Base-by-base conservation (phyloP, 2,888 invertebrate genomes). In the Drosophila cracens region DNA sequence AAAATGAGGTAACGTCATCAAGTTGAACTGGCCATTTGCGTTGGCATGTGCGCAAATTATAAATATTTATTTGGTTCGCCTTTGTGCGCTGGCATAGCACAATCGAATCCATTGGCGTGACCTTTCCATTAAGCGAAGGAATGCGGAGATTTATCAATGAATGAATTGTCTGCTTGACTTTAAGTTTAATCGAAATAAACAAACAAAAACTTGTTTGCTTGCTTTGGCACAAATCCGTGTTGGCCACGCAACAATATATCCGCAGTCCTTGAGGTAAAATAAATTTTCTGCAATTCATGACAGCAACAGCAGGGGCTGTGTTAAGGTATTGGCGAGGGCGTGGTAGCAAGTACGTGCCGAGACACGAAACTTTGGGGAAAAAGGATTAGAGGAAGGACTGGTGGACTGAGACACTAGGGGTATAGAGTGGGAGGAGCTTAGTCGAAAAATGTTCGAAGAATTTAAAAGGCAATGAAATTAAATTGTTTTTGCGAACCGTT, bases 401-500 rank as follows among this genome's bases (percentile, higher is more conserved):
- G 16, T 7, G 46, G 16, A 2, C 25, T 46, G 25, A 25, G 16
- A 25, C 25, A 16, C 46, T 46, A 25, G 16, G 21, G 21, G 46
- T 16, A 25, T 25, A 21, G 46, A 25, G 8, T 8, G 33, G 58
- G 40, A 51, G 57, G 53, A 25, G 25, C 27, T 25, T 4, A 18
- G 21, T 16, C 31, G 34, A 46, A 53, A 38, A 79, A 72, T 63
- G 63, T 75, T 76, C 61, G 63, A 78, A 66, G 80, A 82, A 76
- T 78, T 87, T 89, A 85, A 87, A 76, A 71, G 76, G 83, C 87
- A 87, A 87, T 89, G 82, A 89, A 87, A 87, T 83, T 87, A 85
- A 89, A 87, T 89, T 85, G 87, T 87, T 85, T 70, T 77, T 83
- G 78, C 67, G 76, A 79, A 81, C 67, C 72, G 57, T 78, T 81